Evolutionary conservation across 2,113 vertebrate species (phyloP).

Genomic region (Heteronetta atricapilla): DNA sequence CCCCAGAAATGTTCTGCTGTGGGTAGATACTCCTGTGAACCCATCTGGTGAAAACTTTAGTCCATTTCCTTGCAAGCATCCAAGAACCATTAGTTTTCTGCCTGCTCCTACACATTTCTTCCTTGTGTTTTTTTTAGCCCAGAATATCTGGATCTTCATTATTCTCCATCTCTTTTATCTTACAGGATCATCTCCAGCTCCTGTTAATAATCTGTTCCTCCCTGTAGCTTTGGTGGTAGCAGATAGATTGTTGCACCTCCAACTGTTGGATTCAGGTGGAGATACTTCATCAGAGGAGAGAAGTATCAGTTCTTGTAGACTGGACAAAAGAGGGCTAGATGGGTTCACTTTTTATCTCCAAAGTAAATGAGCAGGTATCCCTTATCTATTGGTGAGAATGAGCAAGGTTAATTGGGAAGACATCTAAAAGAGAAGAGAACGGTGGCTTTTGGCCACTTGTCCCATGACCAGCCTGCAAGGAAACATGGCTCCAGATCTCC

Average conservation of each 20-base stretch:
- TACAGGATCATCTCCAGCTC: neutral
- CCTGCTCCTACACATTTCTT: neutral
- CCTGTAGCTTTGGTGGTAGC: neutral
- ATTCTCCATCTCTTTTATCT: neutral
- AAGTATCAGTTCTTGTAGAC: neutral
- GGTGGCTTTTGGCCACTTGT: neutral
- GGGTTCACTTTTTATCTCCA: neutral
- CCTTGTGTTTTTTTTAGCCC: neutral
- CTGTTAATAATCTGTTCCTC: neutral
- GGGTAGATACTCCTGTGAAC: neutral
- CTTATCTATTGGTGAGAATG: neutral
- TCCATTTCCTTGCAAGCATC: neutral
- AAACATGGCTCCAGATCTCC: neutral
- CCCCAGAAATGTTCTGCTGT: neutral
- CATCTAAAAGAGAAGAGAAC: neutral
- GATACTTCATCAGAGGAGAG: neutral
- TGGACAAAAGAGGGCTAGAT: neutral
- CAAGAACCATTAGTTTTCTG: neutral
- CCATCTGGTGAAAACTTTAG: neutral
- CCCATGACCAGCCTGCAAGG: neutral
- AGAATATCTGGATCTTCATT: neutral
- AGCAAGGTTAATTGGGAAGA: neutral
- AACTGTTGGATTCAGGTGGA: neutral
- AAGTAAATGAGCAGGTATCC: neutral
- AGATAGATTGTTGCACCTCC: neutral